Evolutionary conservation across 2,888 invertebrate species (phyloP), one percentile per base, ranked within the genome.

Genomic region (Drosophila borborema): DNA sequence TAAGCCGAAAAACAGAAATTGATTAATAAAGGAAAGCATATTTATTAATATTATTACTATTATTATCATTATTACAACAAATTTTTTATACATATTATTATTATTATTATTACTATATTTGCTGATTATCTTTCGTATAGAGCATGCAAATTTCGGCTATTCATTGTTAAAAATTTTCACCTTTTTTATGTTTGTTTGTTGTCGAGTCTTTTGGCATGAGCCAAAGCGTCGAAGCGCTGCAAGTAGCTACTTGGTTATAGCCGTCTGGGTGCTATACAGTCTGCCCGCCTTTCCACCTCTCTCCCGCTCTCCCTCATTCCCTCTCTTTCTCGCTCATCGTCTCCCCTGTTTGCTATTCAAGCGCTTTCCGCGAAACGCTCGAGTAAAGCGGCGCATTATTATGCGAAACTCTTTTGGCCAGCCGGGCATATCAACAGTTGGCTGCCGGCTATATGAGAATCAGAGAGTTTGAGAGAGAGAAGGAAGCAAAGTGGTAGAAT

Each of bases 391-490:
- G 75, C 75, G 81, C 84, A 86, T 80, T 89, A 84, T 73, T 89
- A 86, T 86, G 85, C 90, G 87, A 90, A 86, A 90, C 89, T 83
- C 74, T 89, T 51, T 84, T 86, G 76, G 77, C 71, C 85, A 90
- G 74, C 90, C 71, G 86, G 71, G 89, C 90, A 90, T 90, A 87
- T 87, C 90, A 87, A 87, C 87, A 90, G 87, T 87, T 87, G 86
- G 87, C 74, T 75, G 82, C 56, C 67, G 78, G 46, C 56, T 53
- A 45, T 58, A 53, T 66, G 43, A 45, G 43, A 41, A 36, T 45
- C 41, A 43, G 23, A 3, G n/a, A 9, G 38, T 7, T 18, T 9
- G 7, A 23, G 23, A 23, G 28, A 28, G 28, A 23, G 16, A 7
- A 16, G 16, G 16, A 14, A 16, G 12, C 38, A 31, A 28, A 0